phyloP scores from a whole-genome alignment of 2,888 invertebrate species.

The Ischnura elegans region DNA sequence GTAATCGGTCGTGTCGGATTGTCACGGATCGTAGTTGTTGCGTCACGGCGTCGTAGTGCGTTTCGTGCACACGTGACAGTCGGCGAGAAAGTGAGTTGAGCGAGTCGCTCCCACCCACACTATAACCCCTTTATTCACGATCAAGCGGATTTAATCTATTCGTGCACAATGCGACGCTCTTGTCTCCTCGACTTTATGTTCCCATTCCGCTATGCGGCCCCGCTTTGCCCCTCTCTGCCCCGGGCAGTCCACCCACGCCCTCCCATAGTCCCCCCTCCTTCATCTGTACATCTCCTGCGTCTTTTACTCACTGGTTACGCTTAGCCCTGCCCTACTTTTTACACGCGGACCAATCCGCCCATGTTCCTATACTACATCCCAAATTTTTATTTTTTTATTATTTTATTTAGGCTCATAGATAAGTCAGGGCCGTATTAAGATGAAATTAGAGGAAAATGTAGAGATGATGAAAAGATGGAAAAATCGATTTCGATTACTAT shows the following conservation, averaged over 20 bases:
- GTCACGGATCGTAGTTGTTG: not conserved
- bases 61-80: not conserved
- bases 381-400: too few relatives aligned
- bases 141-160: not conserved
- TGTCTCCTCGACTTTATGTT: conserved; percentile 13
- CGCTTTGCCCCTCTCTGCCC: not conserved
- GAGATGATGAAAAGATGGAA: too few relatives aligned
- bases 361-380: too few relatives aligned
- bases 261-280: not conserved
- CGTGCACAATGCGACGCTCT: conserved; percentile 19
- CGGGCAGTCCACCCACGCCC: not conserved
- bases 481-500: too few relatives aligned
- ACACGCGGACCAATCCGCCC: not conserved
- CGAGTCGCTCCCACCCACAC: not conserved
- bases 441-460: too few relatives aligned
- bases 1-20: not conserved
- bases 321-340: not conserved
- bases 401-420: too few relatives aligned
- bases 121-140: not conserved
- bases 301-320: not conserved
- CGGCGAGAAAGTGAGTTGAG: not conserved
- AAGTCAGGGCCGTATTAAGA: too few relatives aligned
- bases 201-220: not conserved
- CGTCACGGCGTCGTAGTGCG: not conserved
- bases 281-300: not conserved